Base-by-base conservation (phyloP, 2,113 vertebrate species). In the Cacatua alba region DNA sequence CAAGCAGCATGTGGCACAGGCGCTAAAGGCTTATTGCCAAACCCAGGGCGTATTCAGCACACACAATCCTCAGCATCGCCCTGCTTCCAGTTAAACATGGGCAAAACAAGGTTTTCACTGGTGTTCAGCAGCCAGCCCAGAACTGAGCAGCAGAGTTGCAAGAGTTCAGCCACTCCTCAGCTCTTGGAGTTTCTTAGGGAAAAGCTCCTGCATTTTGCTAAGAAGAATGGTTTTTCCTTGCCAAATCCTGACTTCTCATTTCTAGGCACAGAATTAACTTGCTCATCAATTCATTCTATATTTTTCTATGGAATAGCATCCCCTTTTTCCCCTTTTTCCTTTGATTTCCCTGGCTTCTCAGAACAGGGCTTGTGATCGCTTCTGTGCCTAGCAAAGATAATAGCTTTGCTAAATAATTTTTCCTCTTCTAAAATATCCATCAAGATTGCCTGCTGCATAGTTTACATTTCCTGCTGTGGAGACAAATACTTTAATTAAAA, bases 391-490 rank as follows among this genome's bases (percentile, higher is more conserved):
- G 86, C 89, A 94, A 88, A 96, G 93, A 97, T 97, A 98, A 97
- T 96, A 97, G 97, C 83, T 95, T 95, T 84, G 85, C 95, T 97
- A 97, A 97, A 96, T 94, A 94, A 65, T 94, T 91, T 92, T 93
- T 89, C 48, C 85, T 93, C 67, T 89, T 97, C 96, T 94, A 85
- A 94, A 96, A 94, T 89, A 92, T 95, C 88, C 75, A 91, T 86
- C 76, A 90, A 97, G 96, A 95, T 97, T 95, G 91, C 80, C 82
- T 97, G 95, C 91, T 94, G 90, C 96, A 95, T n/a, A 94, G 91
- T 96, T 96, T 96, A 95, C 78, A 91, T 96, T 98, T 97, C 97
- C 97, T 97, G 94, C 96, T 97, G 96, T 85, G 96, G 85, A 97
- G 91, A 97, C 25, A 96, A 97, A 97, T 96, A 95, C 94, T 82